A percentile compares a stretch with the other conserved stretches of the same genome.
Conservation (phyloP, 1,140 invertebrate species). For the Zaprionus taronus region DNA sequence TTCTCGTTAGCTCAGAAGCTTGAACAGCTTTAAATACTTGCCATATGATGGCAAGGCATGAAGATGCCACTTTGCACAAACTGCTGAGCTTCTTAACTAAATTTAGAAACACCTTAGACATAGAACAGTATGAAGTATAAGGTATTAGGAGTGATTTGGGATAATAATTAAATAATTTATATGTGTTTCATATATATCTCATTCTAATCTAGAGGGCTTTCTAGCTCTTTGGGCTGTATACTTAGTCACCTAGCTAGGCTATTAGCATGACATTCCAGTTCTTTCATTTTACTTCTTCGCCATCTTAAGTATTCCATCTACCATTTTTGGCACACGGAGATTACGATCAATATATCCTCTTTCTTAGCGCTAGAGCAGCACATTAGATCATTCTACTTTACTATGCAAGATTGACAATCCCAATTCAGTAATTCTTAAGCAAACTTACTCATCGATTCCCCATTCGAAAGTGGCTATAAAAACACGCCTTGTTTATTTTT, state of each 20-base stretch:
- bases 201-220: accelerated
- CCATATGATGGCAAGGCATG: background rate
- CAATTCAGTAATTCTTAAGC: background rate
- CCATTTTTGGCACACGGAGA: too few relatives aligned
- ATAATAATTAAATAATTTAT: too few relatives aligned
- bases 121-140: too few relatives aligned
- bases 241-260: too few relatives aligned
- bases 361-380: too few relatives aligned
- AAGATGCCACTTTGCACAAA: background rate
- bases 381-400: background rate
- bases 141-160: too few relatives aligned
- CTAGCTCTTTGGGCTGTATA: too few relatives aligned
- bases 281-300: too few relatives aligned
- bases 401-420: background rate
- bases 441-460: background rate
- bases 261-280: too few relatives aligned
- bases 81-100: background rate
- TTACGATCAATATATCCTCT: too few relatives aligned
- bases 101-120: background rate
- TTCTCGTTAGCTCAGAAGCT: background rate
- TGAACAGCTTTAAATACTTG: constrained; percentile 4
- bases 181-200: too few relatives aligned
- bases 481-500: background rate
- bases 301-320: too few relatives aligned
- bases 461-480: background rate